Percentiles rank a stretch among this genome's conserved stretches.
Conservation (phyloP, 2,113 vertebrate genomes). For the Haemorhous mexicanus region DNA sequence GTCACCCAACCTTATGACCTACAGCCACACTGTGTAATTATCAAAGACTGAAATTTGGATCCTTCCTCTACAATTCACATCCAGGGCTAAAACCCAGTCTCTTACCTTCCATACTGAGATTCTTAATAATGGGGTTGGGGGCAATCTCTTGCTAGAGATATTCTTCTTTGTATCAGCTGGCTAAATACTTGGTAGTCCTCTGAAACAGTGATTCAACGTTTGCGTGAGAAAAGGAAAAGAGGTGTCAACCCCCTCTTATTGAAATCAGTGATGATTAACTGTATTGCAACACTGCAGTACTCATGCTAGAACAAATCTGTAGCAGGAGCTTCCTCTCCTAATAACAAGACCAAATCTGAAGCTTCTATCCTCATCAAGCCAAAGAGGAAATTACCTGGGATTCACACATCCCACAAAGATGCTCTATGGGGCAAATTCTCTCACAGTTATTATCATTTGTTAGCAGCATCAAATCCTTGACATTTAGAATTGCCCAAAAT, state of each 20-base stretch:
- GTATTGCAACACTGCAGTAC: neutral
- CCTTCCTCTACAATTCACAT: neutral
- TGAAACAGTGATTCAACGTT: neutral
- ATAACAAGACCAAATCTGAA: neutral
- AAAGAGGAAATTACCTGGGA: neutral
- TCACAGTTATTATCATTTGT: neutral
- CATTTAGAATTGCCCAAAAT: neutral
- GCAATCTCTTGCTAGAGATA: neutral
- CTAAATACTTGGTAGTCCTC: neutral
- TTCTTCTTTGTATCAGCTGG: neutral
- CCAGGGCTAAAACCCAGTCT: neutral
- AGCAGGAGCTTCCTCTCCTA: neutral
- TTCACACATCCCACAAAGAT: neutral
- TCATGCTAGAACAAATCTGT: neutral
- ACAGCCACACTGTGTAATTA: neutral
- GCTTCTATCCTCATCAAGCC: neutral
- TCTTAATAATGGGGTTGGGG: neutral
- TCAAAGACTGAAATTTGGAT: neutral
- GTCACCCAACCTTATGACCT: neutral
- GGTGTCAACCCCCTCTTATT: neutral
- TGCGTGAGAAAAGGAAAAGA: neutral
- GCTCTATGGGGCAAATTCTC: neutral
- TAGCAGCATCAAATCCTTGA: neutral
- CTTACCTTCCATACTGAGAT: neutral
- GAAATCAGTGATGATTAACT: neutral